Conservation (phyloP, 1,140 invertebrate genomes). For the Diuraphis noxia region DNA sequence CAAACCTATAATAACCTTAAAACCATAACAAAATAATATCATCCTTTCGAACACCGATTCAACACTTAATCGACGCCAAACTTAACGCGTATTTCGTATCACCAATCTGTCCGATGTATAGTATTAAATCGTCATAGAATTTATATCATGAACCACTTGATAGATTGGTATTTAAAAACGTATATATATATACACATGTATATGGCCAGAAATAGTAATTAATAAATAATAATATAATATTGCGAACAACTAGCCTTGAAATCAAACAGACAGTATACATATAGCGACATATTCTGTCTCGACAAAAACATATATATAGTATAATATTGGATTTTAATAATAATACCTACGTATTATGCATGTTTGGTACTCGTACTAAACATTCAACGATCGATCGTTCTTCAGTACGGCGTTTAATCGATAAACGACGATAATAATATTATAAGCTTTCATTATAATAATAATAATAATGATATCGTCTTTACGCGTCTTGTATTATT, state of each 20-base stretch:
- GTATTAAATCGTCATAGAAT: background rate
- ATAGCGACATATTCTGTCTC: background rate
- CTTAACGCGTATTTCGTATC: background rate
- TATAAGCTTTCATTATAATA: background rate
- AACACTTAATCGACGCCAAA: too few species aligned
- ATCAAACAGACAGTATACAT: background rate
- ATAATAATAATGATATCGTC: background rate
- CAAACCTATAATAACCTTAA: background rate
- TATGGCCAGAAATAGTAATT: background rate
- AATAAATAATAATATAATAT: background rate
- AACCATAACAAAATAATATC: background rate
- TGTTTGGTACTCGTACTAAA: background rate
- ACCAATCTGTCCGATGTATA: background rate
- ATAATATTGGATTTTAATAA: background rate
- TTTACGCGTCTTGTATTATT: background rate
- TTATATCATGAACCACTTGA: background rate
- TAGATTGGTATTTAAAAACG: background rate
- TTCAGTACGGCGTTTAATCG: background rate
- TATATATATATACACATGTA: too few species aligned
- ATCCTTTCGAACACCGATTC: background rate
- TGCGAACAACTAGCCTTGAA: background rate
- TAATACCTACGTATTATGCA: too few species aligned
- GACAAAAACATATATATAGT: too few species aligned
- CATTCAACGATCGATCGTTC: background rate
- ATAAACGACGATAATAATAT: background rate